Conservation (phyloP, 2,113 vertebrate genomes). For the Oryzias woworae region DNA sequence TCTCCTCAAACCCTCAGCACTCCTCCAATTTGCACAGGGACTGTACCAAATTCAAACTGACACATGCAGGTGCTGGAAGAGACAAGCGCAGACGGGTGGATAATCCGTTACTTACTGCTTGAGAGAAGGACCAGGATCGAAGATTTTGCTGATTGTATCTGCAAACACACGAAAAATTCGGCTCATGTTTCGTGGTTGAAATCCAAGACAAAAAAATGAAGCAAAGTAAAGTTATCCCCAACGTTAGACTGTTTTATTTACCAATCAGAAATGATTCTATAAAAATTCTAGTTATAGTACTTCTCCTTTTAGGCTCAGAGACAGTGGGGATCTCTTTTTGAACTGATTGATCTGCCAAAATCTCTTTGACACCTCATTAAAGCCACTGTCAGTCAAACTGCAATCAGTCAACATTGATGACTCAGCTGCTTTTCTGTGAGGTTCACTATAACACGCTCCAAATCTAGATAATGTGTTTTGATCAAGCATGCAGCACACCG, state of each 20-base stretch:
- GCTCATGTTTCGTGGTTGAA: not conserved
- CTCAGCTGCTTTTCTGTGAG: constrained; percentile 32
- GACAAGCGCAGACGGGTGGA: not conserved
- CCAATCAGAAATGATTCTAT: too few relatives aligned
- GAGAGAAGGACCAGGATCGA: constrained; percentile 81
- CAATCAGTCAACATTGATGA: constrained; percentile 24
- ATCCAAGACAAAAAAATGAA: too few relatives aligned
- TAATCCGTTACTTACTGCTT: constrained; percentile 73
- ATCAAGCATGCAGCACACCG: constrained; percentile 40
- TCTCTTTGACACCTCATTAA: constrained; percentile 48
- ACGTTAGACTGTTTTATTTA: too few relatives aligned
- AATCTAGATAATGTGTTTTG: constrained; percentile 53
- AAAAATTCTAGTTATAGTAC: too few relatives aligned
- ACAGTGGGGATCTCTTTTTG: constrained; percentile 15
- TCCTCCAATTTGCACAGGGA: constrained; percentile 19
- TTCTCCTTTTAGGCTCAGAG: not conserved
- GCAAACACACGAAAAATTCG: constrained; percentile 40
- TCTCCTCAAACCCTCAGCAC: constrained; percentile 27
- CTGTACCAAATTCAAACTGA: constrained; percentile 1
- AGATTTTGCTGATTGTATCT: constrained; percentile 75
- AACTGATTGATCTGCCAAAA: constrained; percentile 25
- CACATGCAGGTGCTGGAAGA: not conserved
- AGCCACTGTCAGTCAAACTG: constrained; percentile 33
- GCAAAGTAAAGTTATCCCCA: too few relatives aligned
- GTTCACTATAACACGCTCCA: constrained; percentile 29